A percentile compares a stretch with the other conserved stretches of the same genome.
These are phyloP conservation scores for Nemotelus pantherinus DNA, from an alignment of 2,888 invertebrate species.

Conservation along the genomic window DNA sequence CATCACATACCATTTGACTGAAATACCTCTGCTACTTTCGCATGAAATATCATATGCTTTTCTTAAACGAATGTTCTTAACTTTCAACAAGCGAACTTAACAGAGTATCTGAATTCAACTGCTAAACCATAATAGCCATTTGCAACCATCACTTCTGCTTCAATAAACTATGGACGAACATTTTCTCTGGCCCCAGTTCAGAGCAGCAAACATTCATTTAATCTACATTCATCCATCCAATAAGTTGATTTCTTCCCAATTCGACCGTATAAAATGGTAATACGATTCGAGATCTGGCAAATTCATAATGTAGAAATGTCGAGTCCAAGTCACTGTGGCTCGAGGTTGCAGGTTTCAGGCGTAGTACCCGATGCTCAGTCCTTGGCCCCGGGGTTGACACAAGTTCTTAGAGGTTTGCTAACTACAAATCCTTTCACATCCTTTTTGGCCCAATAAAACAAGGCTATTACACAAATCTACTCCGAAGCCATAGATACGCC, in stretches of 20 bases:
- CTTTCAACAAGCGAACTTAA: too few species aligned
- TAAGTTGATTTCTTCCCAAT: conserved; percentile 35
- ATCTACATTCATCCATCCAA: conserved; percentile 25
- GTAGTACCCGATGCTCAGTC: not conserved
- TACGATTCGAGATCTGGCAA: conserved; percentile 31
- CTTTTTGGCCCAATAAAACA: conserved; percentile 52
- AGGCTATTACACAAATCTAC: conserved; percentile 52
- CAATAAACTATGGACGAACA: too few species aligned
- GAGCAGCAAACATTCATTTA: not conserved
- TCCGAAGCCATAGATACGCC: conserved; percentile 44
- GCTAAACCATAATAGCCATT: too few species aligned
- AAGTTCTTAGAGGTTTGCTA: conserved; percentile 52
- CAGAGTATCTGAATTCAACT: too few species aligned
- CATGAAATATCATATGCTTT: too few species aligned
- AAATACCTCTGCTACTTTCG: too few species aligned
- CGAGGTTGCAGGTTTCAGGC: not conserved
- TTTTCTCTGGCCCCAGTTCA: too few species aligned
- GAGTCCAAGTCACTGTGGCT: conserved; percentile 10
- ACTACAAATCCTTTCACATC: conserved; percentile 51
- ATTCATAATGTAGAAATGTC: conserved; percentile 35
- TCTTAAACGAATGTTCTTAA: too few species aligned
- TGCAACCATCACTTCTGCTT: too few species aligned
- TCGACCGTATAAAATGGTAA: conserved; percentile 33
- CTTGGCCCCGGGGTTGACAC: conserved; percentile 44
- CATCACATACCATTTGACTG: too few species aligned